Conservation (phyloP, 2,113 vertebrate species). For the Scortum barcoo region DNA sequence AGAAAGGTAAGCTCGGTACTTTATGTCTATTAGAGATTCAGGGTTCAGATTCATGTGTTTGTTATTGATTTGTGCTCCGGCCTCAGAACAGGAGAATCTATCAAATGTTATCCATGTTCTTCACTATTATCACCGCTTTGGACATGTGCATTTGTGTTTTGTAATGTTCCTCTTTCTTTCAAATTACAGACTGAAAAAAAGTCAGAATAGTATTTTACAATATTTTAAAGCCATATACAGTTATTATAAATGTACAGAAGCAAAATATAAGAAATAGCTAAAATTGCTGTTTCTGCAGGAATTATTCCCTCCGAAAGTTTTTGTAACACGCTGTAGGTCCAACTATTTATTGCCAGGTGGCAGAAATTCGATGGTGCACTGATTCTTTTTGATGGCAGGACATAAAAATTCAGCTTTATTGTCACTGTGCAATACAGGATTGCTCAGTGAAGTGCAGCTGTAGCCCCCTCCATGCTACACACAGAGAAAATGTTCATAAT, state of each 20-base stretch:
- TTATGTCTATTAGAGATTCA: slow-evolving; percentile 59
- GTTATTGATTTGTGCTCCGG: slow-evolving; percentile 73
- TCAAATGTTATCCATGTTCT: slow-evolving; percentile 45
- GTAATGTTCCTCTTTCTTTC: background rate
- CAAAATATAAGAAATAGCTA: background rate
- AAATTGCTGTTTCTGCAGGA: slow-evolving; percentile 9
- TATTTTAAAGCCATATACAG: background rate
- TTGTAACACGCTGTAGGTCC: slow-evolving; percentile 15
- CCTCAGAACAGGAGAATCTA: slow-evolving; percentile 62
- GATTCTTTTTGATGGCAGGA: slow-evolving; percentile 60
- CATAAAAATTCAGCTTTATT: slow-evolving; percentile 16
- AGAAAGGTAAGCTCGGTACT: slow-evolving; percentile 58
- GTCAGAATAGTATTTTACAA: background rate
- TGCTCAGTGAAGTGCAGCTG: too few relatives aligned
- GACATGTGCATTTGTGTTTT: slow-evolving; percentile 14
- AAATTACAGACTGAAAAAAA: too few relatives aligned
- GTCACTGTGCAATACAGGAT: too few relatives aligned
- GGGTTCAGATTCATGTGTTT: slow-evolving; percentile 60
- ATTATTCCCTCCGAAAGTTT: background rate
- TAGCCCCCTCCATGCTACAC: too few relatives aligned
- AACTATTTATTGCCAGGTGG: slow-evolving; percentile 64
- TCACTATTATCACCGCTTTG: slow-evolving; percentile 2
- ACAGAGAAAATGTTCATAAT: too few relatives aligned
- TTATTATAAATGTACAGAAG: slow-evolving; percentile 1
- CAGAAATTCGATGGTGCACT: slow-evolving; percentile 44